Base-by-base conservation (phyloP, 2,113 vertebrate genomes). In the Zapornia atra region DNA sequence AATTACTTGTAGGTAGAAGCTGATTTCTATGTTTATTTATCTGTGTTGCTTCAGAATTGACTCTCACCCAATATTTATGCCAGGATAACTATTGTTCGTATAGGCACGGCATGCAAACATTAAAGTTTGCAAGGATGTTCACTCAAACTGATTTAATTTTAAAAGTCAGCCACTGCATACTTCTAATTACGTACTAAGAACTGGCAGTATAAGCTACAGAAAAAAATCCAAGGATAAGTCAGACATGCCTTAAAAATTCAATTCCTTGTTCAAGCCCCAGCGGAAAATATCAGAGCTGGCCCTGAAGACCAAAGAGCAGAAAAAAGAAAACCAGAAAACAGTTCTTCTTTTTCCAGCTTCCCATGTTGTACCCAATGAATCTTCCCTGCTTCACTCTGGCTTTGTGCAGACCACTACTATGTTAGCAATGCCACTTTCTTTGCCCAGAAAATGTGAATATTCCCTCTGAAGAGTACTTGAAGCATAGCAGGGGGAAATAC, bases 401-500 rank as follows among this genome's bases (percentile, higher is more conserved):
- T 94, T 89, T 94, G 77, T 89, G 63, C 83, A 82, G 81, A 76
- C 88, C 50, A 89, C 78, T 61, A 54, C 92, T 94, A 70, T 33
- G 70, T 79, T 66, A 94, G 69, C 9, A 46, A 79, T 92, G 78
- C 63, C 65, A 51, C 89, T 87, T 95, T 79, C 86, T 87, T 92
- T 83, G 53, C 70, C 73, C 6, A 2, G 28, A 96, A 95, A 94
- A 94, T 87, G 73, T 92, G 91, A 94, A 54, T 69, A 80, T 90
- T 93, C 66, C 63, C 83, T 91, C 91, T 94, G 95, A 95, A 92
- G 88, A 94, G 83, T 83, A 82, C 83, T 91, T 72, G 80, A 95
- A 94, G 80, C 40, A 4, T 87, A 84, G 77, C 33, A 1, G 83
- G 54, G 59, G 61, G 72, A 95, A 96, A 85, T 94, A 72, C 59